phyloP scores from a whole-genome alignment of 2,113 vertebrate genomes.

The Numenius arquata region DNA sequence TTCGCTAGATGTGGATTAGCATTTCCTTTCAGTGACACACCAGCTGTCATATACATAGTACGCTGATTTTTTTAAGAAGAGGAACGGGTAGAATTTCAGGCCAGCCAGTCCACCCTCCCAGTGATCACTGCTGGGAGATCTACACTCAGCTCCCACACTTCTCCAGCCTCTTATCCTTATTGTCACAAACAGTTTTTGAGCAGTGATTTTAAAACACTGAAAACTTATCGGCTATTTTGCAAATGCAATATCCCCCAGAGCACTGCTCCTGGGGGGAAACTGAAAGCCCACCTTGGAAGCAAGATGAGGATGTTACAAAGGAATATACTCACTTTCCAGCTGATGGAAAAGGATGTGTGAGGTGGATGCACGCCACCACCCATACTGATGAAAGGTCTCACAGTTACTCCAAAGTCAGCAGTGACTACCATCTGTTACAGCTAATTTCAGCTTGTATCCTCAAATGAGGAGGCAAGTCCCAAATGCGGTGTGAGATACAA shows the following conservation, averaged over 20 bases:
- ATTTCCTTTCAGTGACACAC: neutral
- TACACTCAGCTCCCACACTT: neutral
- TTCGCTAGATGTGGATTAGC: neutral
- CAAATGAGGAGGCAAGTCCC: neutral
- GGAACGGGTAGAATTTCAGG: neutral
- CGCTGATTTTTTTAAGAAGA: neutral
- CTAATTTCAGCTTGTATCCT: neutral
- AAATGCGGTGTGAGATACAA: neutral
- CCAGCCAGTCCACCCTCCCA: neutral
- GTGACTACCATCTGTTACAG: neutral
- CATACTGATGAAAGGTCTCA: neutral
- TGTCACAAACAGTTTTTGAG: neutral
- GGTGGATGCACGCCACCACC: neutral
- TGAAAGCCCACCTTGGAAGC: neutral
- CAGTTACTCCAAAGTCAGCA: neutral
- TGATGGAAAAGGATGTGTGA: neutral
- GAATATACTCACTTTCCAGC: neutral
- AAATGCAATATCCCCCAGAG: neutral
- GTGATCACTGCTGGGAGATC: neutral
- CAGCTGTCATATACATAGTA: neutral
- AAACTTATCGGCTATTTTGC: neutral
- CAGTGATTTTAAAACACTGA: neutral
- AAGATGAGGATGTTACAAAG: neutral
- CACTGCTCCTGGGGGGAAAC: neutral
- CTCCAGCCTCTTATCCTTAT: neutral